These are phyloP conservation scores for Pseudorectes ferrugineus DNA, from an alignment of 2,113 vertebrate species.

Conservation along the genomic window DNA sequence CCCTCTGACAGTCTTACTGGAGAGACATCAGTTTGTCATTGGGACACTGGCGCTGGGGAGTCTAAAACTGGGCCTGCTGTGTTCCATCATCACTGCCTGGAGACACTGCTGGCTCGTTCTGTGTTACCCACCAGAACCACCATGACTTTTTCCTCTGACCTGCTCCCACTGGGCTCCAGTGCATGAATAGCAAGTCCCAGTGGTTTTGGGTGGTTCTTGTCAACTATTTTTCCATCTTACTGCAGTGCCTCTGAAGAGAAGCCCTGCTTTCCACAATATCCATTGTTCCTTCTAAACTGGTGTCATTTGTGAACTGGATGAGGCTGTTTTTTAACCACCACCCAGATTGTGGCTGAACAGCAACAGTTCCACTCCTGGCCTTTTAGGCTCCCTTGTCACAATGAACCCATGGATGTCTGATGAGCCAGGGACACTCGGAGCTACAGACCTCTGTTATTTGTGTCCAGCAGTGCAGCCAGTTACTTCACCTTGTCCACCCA, in stretches of 20 bases:
- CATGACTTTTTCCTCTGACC: not conserved
- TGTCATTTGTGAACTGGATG: not conserved
- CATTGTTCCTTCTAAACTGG: not conserved
- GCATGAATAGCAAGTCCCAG: not conserved
- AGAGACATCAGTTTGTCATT: not conserved
- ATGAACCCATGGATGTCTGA: not conserved
- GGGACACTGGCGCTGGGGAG: not conserved
- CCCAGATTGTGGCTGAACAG: not conserved
- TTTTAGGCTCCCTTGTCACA: not conserved
- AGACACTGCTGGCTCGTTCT: rapidly evolving
- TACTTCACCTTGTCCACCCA: not conserved
- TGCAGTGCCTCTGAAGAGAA: not conserved
- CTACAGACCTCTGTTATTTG: not conserved
- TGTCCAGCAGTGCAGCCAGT: not conserved
- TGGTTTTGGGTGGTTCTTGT: not conserved
- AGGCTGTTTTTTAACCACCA: not conserved
- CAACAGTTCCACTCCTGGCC: not conserved
- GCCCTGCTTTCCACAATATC: not conserved
- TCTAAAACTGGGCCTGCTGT: not conserved
- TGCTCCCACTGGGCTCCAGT: not conserved
- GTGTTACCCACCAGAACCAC: not conserved
- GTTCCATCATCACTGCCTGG: not conserved
- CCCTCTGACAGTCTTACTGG: not conserved
- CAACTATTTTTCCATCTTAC: not conserved
- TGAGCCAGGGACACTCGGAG: not conserved